Percentiles rank a stretch among this genome's conserved stretches.
Conservation (phyloP, 2,888 invertebrate species). For the Synanthedon formicaeformis region DNA sequence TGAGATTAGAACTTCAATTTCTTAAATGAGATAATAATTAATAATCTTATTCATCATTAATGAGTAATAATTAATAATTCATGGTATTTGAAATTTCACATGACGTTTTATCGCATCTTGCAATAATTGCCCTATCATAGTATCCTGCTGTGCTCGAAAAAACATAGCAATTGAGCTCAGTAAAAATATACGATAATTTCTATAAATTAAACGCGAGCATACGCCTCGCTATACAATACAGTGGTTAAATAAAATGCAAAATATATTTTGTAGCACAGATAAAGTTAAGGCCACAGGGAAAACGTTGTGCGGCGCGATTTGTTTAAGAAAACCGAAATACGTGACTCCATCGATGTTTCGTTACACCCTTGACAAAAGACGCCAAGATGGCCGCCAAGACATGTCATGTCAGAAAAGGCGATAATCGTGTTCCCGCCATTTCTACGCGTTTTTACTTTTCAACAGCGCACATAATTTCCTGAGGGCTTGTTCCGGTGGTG, state of each 20-base stretch:
- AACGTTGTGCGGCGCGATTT: not conserved
- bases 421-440: slow-evolving; percentile 25
- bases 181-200: too few relatives aligned
- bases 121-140: too few relatives aligned
- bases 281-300: not conserved
- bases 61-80: too few relatives aligned
- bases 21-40: too few relatives aligned
- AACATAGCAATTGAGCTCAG: too few relatives aligned
- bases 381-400: slow-evolving; percentile 44
- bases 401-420: slow-evolving; percentile 40
- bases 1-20: too few relatives aligned
- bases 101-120: too few relatives aligned
- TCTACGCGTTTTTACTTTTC: slow-evolving; percentile 27
- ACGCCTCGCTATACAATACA: too few relatives aligned
- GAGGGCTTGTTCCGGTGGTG: slow-evolving; percentile 33
- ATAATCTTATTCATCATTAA: too few relatives aligned
- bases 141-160: too few relatives aligned
- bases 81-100: too few relatives aligned
- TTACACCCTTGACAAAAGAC: slow-evolving; percentile 39
- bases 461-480: slow-evolving; percentile 47
- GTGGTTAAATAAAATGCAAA: not conserved
- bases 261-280: not conserved
- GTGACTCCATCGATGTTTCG: slow-evolving; percentile 48
- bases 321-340: slow-evolving; percentile 31
- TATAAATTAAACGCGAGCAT: too few relatives aligned